Evolutionary conservation across 2,113 vertebrate species (phyloP).

Genomic region (Rhinogobius similis): DNA sequence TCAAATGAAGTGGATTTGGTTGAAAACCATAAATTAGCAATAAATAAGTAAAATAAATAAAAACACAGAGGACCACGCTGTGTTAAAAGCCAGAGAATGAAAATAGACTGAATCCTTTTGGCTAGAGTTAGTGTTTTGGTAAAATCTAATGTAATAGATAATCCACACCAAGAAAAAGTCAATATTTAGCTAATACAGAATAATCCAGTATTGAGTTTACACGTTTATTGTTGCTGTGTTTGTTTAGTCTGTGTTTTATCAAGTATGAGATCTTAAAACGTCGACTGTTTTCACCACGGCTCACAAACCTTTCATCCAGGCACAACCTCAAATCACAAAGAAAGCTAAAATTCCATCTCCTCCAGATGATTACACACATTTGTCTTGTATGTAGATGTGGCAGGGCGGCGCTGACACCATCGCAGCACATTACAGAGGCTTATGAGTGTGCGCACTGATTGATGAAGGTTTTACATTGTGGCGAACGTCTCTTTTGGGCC

Average conservation of each 20-base stretch:
- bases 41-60: too few species aligned
- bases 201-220: not conserved
- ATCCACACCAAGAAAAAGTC: too few species aligned
- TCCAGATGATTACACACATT: slow-evolving; percentile 34
- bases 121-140: not conserved
- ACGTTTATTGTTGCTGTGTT: not conserved
- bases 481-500: not conserved
- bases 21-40: too few species aligned
- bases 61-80: too few species aligned
- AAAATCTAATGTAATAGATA: not conserved
- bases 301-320: not conserved
- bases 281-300: not conserved
- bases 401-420: not conserved
- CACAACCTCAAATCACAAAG: slow-evolving; percentile 17
- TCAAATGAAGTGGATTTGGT: too few species aligned
- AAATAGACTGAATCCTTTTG: not conserved
- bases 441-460: slow-evolving; percentile 1
- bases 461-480: slow-evolving; percentile 9
- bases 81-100: too few species aligned
- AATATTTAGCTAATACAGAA: too few species aligned
- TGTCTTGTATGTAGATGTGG: slow-evolving; percentile 10
- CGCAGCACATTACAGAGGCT: slow-evolving; percentile 8
- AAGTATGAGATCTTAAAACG: not conserved
- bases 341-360: slow-evolving; percentile 5
- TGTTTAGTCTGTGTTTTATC: too few species aligned